Conservation (phyloP, 2,888 invertebrate species). For the Synanthedon myopaeformis region DNA sequence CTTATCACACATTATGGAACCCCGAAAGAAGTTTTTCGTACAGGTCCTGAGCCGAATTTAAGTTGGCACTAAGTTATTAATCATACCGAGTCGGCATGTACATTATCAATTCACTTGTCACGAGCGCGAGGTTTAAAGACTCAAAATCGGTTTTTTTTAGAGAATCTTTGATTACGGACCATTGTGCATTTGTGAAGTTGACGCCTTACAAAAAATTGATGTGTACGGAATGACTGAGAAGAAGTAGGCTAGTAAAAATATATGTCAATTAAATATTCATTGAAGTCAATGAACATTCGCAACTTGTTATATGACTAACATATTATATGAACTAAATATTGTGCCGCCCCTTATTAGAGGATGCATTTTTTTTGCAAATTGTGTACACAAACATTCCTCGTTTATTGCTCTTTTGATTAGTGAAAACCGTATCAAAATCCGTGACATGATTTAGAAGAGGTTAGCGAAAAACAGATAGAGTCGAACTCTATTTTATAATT, state of each 20-base stretch:
- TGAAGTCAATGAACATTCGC: too few relatives aligned
- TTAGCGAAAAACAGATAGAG: too few relatives aligned
- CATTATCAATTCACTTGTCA: conserved; percentile 22
- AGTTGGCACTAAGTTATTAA: conserved; percentile 22
- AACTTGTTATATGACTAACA: too few relatives aligned
- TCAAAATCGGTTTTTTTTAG: not conserved
- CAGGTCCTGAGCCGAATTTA: conserved; percentile 19
- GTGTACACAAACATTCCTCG: too few relatives aligned
- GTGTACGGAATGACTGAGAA: not conserved
- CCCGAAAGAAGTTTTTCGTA: conserved; percentile 5
- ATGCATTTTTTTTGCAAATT: too few relatives aligned
- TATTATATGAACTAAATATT: not conserved
- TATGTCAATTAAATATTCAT: too few relatives aligned
- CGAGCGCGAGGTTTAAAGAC: conserved; percentile 3
- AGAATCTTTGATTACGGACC: not conserved
- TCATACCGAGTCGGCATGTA: conserved; percentile 17
- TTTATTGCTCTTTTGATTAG: not conserved
- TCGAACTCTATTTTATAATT: too few relatives aligned
- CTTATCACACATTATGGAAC: too few relatives aligned
- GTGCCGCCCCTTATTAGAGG: too few relatives aligned
- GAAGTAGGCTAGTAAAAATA: too few relatives aligned
- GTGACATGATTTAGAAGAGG: too few relatives aligned
- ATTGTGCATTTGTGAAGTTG: conserved; percentile 9
- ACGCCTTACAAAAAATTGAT: conserved; percentile 4
- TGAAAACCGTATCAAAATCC: too few relatives aligned